Conservation (phyloP, 2,113 vertebrate species). For the Australoheros scitulus region DNA sequence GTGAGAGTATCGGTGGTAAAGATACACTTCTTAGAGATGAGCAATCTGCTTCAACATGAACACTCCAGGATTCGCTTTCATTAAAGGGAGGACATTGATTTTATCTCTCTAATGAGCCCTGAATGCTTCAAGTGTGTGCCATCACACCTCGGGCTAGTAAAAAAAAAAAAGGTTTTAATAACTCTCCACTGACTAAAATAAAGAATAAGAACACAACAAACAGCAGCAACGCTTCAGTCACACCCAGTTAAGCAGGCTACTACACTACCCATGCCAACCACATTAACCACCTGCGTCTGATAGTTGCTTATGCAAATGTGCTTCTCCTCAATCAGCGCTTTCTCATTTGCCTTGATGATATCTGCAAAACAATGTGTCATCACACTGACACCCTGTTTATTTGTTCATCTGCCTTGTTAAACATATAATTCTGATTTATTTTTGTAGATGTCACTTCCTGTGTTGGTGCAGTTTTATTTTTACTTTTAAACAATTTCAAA, state of each 20-base stretch:
- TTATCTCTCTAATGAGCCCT: constrained; percentile 77
- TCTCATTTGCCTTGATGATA: constrained; percentile 50
- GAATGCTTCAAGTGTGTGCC: constrained; percentile 63
- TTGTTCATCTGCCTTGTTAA: neutral
- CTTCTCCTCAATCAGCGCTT: constrained; percentile 59
- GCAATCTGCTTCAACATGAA: constrained; percentile 73
- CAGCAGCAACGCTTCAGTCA: constrained; percentile 55
- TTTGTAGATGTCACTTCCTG: neutral
- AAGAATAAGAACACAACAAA: constrained; percentile 68
- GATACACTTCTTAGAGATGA: constrained; percentile 32
- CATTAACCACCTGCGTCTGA: constrained; percentile 66
- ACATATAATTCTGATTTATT: neutral
- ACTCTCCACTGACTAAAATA: constrained; percentile 59
- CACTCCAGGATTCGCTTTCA: constrained; percentile 50
- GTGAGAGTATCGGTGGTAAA: constrained; percentile 3
- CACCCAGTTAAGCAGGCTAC: constrained; percentile 58
- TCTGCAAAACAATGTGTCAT: constrained; percentile 27
- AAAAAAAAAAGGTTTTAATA: constrained; percentile 50
- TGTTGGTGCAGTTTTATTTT: neutral
- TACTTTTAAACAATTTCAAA: neutral
- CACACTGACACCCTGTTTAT: neutral
- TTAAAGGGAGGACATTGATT: constrained; percentile 74
- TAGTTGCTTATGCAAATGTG: constrained; percentile 43
- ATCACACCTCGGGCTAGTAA: constrained; percentile 64
- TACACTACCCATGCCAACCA: constrained; percentile 57